Percentiles rank a stretch among this genome's conserved stretches.
Evolutionary conservation across 2,888 invertebrate species (phyloP).

Genomic region (Hemithea aestivaria): DNA sequence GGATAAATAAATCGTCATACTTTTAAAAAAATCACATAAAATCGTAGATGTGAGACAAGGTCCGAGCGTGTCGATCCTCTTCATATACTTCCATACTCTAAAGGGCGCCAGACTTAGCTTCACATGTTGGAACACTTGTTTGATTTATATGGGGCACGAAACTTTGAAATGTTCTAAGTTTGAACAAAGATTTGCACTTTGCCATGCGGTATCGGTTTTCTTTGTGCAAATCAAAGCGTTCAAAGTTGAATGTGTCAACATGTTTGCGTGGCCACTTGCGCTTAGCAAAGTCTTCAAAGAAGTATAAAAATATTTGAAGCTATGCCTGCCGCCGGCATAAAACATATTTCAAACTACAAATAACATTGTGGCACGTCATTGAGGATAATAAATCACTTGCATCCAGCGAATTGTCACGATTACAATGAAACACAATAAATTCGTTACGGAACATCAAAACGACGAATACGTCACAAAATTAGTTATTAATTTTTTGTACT

Average conservation of each 20-base stretch:
- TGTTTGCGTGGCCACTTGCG: too few relatives aligned
- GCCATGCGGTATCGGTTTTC: too few relatives aligned
- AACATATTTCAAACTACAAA: slow-evolving; percentile 62
- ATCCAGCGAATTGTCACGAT: slow-evolving; percentile 49
- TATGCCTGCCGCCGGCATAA: too few relatives aligned
- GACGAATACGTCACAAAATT: slow-evolving; percentile 46
- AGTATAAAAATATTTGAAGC: too few relatives aligned
- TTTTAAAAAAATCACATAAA: slow-evolving; percentile 63
- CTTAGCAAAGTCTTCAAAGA: too few relatives aligned
- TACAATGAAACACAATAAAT: slow-evolving; percentile 54
- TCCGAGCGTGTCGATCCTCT: slow-evolving; percentile 55
- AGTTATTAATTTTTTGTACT: slow-evolving; percentile 57
- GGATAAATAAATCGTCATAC: slow-evolving; percentile 71
- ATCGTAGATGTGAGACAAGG: slow-evolving; percentile 35
- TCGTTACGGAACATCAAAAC: slow-evolving; percentile 59
- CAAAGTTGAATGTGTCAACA: too few relatives aligned
- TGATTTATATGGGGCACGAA: too few relatives aligned
- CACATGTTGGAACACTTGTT: too few relatives aligned
- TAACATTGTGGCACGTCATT: slow-evolving; percentile 74
- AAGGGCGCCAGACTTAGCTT: too few relatives aligned
- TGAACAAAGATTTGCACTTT: too few relatives aligned
- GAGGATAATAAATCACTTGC: slow-evolving; percentile 51
- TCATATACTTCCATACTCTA: slow-evolving; percentile 46
- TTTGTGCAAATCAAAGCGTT: too few relatives aligned
- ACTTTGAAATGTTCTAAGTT: too few relatives aligned